A percentile compares a stretch with the other conserved stretches of the same genome.
phyloP scores from a whole-genome alignment of 2,797 vertebrate genomes.

The Pithecia hirsuta region DNA sequence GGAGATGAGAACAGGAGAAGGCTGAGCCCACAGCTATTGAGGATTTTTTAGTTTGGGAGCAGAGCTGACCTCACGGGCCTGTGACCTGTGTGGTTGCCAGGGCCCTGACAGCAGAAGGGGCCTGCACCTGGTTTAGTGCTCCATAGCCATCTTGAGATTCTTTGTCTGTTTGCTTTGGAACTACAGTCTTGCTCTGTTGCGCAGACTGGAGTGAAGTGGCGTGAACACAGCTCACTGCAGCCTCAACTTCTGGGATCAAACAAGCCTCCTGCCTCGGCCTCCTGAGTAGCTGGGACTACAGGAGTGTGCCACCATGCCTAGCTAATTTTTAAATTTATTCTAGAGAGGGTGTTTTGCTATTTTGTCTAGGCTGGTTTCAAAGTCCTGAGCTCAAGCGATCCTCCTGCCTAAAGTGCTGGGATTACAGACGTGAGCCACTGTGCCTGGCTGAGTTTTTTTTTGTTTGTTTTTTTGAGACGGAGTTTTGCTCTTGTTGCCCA shows the following conservation, averaged over 20 bases:
- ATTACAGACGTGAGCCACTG: no score
- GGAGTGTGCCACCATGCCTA: not conserved
- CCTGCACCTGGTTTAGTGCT: not conserved
- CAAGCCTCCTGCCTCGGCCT: not conserved
- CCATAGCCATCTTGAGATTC: not conserved
- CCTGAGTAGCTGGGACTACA: not conserved
- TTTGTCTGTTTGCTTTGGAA: not conserved
- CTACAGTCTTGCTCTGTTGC: not conserved
- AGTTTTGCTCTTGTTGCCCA: no score
- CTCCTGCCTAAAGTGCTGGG: no score
- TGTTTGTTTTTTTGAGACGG: no score
- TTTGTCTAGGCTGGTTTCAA: not conserved
- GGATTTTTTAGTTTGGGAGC: not conserved
- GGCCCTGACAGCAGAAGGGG: not conserved
- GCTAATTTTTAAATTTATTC: not conserved
- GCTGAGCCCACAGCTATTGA: no score
- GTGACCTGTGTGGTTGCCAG: not conserved
- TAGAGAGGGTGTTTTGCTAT: not conserved
- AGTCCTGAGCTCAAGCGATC: no score
- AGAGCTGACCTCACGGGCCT: accelerated
- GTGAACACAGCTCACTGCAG: not conserved
- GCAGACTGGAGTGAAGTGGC: not conserved
- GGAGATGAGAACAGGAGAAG: not conserved
- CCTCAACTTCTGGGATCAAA: not conserved
- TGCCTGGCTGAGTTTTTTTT: no score